Conservation (phyloP, 2,797 vertebrate genomes). For the Enteromius mattozi region DNA sequence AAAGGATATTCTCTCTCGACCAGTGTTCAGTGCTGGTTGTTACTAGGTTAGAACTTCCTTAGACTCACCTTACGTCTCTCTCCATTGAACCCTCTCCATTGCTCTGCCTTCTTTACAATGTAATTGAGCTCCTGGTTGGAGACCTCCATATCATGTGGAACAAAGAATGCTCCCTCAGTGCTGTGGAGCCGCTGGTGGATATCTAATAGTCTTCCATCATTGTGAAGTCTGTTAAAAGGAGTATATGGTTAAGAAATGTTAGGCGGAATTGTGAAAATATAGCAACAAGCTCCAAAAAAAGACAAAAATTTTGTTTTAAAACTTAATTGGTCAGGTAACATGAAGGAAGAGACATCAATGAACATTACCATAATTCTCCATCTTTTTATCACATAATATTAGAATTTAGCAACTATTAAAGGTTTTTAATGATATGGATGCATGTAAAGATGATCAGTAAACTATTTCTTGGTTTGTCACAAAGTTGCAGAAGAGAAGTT, state of each 20-base stretch:
- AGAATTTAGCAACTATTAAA: neutral
- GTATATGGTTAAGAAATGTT: neutral
- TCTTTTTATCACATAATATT: neutral
- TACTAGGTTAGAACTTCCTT: neutral
- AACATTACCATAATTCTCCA: neutral
- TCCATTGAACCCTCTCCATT: slow-evolving; percentile 90
- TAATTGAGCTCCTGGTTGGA: slow-evolving; percentile 92
- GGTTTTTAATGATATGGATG: neutral
- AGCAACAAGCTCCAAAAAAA: neutral
- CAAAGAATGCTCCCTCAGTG: slow-evolving; percentile 84
- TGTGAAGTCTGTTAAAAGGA: slow-evolving; percentile 79
- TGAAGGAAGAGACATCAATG: neutral
- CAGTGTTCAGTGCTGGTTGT: neutral
- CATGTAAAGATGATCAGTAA: neutral
- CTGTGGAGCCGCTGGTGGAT: slow-evolving; percentile 82
- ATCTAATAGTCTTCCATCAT: slow-evolving; percentile 85
- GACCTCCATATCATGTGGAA: slow-evolving; percentile 90
- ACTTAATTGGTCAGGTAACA: neutral
- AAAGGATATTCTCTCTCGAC: neutral
- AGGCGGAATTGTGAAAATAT: neutral
- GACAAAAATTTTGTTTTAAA: neutral
- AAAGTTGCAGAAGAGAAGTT: slow-evolving; percentile 53
- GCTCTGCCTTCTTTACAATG: slow-evolving; percentile 87
- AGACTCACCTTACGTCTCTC: slow-evolving; percentile 88
- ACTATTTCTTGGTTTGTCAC: neutral